A percentile compares a stretch with the other conserved stretches of the same genome.
Conservation (phyloP, 2,888 invertebrate genomes). For the Agapetus fuscipes region DNA sequence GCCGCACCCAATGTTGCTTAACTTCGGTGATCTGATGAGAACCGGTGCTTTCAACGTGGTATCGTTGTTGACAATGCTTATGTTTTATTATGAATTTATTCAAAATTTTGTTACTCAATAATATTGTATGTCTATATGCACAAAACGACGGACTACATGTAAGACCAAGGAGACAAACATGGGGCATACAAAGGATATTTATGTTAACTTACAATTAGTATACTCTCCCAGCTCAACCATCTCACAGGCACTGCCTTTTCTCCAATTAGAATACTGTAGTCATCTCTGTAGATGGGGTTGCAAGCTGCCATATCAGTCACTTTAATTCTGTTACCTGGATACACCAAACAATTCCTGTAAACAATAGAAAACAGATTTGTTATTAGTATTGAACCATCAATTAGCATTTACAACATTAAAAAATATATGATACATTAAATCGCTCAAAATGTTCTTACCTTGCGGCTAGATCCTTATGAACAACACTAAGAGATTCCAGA, state of each 20-base stretch:
- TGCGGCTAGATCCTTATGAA: conserved; percentile 70
- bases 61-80: too few relatives aligned
- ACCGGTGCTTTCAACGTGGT: conserved; percentile 36
- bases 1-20: conserved; percentile 37
- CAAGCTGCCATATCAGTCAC: conserved; percentile 55
- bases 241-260: conserved; percentile 52
- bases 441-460: conserved; percentile 41
- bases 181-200: neutral
- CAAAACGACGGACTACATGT: too few relatives aligned
- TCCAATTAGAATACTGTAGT: conserved; percentile 53
- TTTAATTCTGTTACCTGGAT: conserved; percentile 41
- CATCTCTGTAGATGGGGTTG: conserved; percentile 51
- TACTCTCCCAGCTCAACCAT: conserved; percentile 58
- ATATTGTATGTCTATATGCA: too few relatives aligned
- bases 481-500: conserved; percentile 66
- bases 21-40: conserved; percentile 41
- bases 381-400: too few relatives aligned
- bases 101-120: too few relatives aligned
- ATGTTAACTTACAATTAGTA: conserved; percentile 42
- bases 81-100: too few relatives aligned
- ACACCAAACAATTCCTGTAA: conserved; percentile 7
- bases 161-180: too few relatives aligned
- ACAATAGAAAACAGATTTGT: neutral
- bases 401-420: too few relatives aligned
- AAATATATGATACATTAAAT: too few relatives aligned